A percentile compares a stretch with the other conserved stretches of the same genome.
phyloP scores from a whole-genome alignment of 2,888 invertebrate genomes.

The Chloromyia formosa region DNA sequence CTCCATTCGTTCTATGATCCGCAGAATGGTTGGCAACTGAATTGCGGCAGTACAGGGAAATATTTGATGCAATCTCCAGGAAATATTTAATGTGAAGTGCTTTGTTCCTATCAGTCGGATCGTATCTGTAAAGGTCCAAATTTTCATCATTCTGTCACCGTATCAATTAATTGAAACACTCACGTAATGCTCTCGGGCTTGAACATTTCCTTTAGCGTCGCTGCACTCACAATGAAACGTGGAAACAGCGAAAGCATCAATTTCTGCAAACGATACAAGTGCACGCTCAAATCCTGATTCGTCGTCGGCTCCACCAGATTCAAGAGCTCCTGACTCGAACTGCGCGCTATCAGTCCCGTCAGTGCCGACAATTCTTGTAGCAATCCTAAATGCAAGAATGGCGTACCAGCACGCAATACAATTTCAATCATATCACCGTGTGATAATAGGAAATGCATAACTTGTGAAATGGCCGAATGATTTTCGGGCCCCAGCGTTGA shows the following conservation, averaged over 20 bases:
- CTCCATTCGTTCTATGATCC: constrained; percentile 66
- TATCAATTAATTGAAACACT: constrained; percentile 2
- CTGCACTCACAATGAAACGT: constrained; percentile 70
- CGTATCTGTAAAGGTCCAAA: constrained; percentile 42
- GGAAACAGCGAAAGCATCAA: constrained; percentile 79
- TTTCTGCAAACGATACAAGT: constrained; percentile 75
- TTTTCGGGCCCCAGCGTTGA: constrained; percentile 86
- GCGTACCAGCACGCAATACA: constrained; percentile 76
- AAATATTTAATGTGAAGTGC: constrained; percentile 64
- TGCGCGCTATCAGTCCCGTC: constrained; percentile 78
- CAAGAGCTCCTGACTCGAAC: constrained; percentile 67
- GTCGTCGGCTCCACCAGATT: constrained; percentile 58
- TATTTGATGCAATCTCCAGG: constrained; percentile 75
- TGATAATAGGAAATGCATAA: constrained; percentile 80
- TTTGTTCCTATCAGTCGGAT: constrained; percentile 55
- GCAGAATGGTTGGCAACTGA: constrained; percentile 68
- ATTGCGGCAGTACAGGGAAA: constrained; percentile 76
- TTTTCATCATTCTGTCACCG: too few species aligned
- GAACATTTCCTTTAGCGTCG: constrained; percentile 58
- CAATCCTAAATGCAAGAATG: constrained; percentile 72
- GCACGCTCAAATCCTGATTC: constrained; percentile 67
- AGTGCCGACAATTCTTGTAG: constrained; percentile 80
- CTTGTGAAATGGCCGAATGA: constrained; percentile 81
- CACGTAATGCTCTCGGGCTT: constrained; percentile 55
- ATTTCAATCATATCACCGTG: constrained; percentile 84